Conservation (phyloP, 1,140 invertebrate genomes). For the Mactra quadrangularis region DNA sequence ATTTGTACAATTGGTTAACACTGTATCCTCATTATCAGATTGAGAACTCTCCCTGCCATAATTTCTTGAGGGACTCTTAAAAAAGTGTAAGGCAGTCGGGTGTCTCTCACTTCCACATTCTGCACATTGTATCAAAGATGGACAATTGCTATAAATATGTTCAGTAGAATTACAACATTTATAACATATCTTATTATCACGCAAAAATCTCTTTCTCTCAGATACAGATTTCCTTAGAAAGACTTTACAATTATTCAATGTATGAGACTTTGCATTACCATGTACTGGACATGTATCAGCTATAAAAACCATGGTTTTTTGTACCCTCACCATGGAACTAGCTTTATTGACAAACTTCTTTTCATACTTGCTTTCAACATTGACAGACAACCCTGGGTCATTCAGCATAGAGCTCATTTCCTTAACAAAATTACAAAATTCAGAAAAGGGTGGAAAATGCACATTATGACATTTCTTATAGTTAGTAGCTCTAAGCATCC, state of each 20-base stretch:
- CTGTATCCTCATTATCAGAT: not conserved
- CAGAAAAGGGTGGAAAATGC: slow-evolving; percentile 59
- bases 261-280: slow-evolving; percentile 1
- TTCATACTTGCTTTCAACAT: no score
- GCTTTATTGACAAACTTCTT: no score
- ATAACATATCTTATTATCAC: slow-evolving; percentile 6
- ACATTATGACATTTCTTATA: slow-evolving; percentile 59
- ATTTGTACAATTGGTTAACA: slow-evolving; percentile 53
- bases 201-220: not conserved
- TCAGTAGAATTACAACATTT: slow-evolving; percentile 13
- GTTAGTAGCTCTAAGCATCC: slow-evolving; percentile 55
- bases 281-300: not conserved
- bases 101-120: not conserved
- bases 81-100: not conserved
- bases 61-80: no score
- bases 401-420: slow-evolving; percentile 54
- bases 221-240: not conserved
- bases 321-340: not conserved
- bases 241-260: slow-evolving; percentile 3
- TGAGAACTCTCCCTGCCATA: not conserved
- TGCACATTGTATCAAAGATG: not conserved
- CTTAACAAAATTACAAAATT: slow-evolving; percentile 62
- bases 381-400: slow-evolving; percentile 62
- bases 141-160: not conserved
- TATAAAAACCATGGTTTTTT: not conserved